Conservation (phyloP, 2,797 vertebrate genomes). For the Mormyrops boulengeri region DNA sequence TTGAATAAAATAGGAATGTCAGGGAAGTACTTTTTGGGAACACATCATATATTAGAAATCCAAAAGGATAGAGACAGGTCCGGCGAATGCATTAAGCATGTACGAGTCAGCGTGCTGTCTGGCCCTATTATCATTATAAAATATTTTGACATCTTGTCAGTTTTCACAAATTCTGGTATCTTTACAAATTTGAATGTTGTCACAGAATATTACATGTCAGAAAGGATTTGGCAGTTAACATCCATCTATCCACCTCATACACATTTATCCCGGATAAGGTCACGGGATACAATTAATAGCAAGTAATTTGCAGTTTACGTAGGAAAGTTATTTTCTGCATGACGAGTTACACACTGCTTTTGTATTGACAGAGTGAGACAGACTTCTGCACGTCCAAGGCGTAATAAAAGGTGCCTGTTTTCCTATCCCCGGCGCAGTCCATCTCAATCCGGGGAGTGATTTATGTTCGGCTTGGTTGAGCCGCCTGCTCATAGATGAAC, state of each 20-base stretch:
- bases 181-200: neutral
- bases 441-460: neutral
- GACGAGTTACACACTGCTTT: neutral
- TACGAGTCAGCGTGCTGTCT: neutral
- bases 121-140: neutral
- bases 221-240: neutral
- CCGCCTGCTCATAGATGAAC: constrained; percentile 47
- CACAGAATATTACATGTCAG: neutral
- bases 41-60: neutral
- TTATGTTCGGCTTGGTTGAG: neutral
- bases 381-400: neutral
- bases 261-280: neutral
- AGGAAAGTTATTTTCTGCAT: neutral
- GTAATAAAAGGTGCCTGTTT: neutral
- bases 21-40: neutral
- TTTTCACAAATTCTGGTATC: neutral
- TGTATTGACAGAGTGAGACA: neutral
- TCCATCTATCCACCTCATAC: neutral
- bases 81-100: neutral
- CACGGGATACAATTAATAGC: neutral
- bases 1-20: neutral
- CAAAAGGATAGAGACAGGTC: neutral
- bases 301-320: neutral
- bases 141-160: neutral
- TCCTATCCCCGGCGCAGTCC: neutral